These are phyloP conservation scores for Lucifuga dentata DNA, from an alignment of 2,113 vertebrate species.

Conservation along the genomic window DNA sequence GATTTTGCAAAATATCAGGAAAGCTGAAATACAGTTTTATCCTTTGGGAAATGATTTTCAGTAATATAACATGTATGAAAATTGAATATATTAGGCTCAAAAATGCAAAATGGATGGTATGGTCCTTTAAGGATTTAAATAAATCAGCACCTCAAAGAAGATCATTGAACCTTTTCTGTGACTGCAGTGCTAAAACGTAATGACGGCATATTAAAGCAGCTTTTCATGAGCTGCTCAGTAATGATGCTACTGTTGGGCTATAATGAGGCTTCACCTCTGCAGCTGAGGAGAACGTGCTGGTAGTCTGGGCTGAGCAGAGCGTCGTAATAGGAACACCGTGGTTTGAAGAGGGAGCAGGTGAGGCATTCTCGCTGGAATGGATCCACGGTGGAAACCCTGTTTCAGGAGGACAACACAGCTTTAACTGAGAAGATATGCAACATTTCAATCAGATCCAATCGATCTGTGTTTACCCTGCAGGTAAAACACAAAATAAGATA, in stretches of 20 bases:
- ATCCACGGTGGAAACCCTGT: slow-evolving; percentile 71
- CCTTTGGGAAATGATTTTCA: too few species aligned
- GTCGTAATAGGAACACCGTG: slow-evolving; percentile 71
- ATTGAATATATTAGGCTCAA: too few species aligned
- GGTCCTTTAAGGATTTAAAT: too few species aligned
- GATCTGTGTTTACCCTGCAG: background rate
- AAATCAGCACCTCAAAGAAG: too few species aligned
- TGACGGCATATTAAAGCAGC: too few species aligned
- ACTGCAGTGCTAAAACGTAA: background rate
- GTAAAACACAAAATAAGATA: background rate
- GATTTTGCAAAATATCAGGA: too few species aligned
- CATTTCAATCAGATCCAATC: background rate
- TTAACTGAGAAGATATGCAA: background rate
- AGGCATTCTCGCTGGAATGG: slow-evolving; percentile 72
- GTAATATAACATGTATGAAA: too few species aligned
- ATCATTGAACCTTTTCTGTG: background rate
- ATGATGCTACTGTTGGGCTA: background rate
- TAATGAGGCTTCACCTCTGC: slow-evolving; percentile 65
- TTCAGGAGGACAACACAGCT: background rate
- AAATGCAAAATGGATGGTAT: too few species aligned
- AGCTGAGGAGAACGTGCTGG: slow-evolving; percentile 75
- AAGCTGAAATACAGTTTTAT: too few species aligned
- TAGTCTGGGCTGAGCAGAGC: slow-evolving; percentile 55
- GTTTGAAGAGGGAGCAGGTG: slow-evolving; percentile 74
- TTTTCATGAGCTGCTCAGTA: too few species aligned